phyloP scores from a whole-genome alignment of 2,888 invertebrate genomes.

The Agrenia bidenticulata region DNA sequence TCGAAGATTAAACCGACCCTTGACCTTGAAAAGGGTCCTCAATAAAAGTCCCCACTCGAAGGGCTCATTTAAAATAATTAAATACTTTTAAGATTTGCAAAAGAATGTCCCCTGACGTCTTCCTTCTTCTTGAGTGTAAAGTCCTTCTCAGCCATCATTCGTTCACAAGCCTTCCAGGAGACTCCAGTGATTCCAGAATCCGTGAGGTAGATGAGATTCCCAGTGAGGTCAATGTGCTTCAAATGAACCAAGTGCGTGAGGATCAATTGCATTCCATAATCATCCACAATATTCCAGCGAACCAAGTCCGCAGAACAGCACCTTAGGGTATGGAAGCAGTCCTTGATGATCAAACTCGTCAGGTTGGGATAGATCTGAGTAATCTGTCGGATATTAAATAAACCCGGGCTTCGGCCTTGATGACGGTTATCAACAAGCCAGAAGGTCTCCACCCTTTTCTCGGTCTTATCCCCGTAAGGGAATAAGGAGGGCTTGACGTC shows the following conservation, averaged over 20 bases:
- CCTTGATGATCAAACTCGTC: constrained; percentile 13
- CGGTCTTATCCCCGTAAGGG: background rate
- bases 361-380: constrained; percentile 17
- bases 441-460: background rate
- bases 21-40: too few relatives aligned
- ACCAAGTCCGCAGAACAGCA: background rate
- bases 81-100: background rate
- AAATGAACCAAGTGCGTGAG: background rate
- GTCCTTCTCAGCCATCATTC: background rate
- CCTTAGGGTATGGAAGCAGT: background rate
- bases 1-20: too few relatives aligned
- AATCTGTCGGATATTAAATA: constrained; percentile 14
- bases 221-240: constrained; percentile 10
- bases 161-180: background rate
- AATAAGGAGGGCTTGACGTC: constrained; percentile 3
- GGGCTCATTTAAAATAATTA: background rate
- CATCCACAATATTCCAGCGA: constrained; percentile 20
- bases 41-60: too few relatives aligned
- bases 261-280: constrained; percentile 17
- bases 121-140: background rate
- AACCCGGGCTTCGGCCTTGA: background rate
- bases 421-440: constrained; percentile 17
- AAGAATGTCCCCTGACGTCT: background rate
- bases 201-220: constrained; percentile 19
- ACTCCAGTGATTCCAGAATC: constrained; percentile 21